These are phyloP conservation scores for Rousettus madagascariensis DNA, from an alignment of 2,797 vertebrate species.

Conservation along the genomic window DNA sequence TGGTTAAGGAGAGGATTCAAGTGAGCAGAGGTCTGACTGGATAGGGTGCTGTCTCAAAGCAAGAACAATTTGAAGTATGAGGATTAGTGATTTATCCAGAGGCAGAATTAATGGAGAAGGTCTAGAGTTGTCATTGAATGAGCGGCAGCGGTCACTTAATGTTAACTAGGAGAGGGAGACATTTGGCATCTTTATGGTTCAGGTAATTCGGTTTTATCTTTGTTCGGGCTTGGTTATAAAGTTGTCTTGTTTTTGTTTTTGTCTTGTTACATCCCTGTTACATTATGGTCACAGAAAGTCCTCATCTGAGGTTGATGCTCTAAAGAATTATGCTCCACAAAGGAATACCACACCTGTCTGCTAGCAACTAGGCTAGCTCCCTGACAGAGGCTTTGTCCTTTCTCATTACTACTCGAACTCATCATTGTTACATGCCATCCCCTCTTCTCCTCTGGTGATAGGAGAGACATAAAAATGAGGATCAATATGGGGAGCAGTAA, in stretches of 20 bases:
- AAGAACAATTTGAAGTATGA: not conserved
- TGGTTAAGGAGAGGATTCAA: not conserved
- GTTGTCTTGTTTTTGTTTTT: not conserved
- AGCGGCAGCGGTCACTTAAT: not conserved
- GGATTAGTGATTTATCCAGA: not conserved
- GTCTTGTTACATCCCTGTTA: not conserved
- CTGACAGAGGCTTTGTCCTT: not conserved
- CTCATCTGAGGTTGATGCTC: not conserved
- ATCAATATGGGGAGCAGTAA: not conserved
- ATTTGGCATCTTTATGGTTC: not conserved
- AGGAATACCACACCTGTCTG: not conserved
- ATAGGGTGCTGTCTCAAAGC: not conserved
- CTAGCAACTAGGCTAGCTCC: not conserved
- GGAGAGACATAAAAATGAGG: not conserved
- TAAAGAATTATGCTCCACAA: not conserved
- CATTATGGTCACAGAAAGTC: not conserved
- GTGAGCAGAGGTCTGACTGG: not conserved
- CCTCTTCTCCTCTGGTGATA: not conserved
- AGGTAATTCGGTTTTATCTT: not conserved
- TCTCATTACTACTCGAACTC: not conserved
- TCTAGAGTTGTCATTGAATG: not conserved
- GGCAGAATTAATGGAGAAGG: not conserved
- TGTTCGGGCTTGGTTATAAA: not conserved
- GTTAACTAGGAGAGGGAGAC: not conserved
- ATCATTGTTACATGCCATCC: not conserved